Evolutionary conservation across 1,140 invertebrate genomes (phyloP).

Genomic region (Rhagoletis pomonella): DNA sequence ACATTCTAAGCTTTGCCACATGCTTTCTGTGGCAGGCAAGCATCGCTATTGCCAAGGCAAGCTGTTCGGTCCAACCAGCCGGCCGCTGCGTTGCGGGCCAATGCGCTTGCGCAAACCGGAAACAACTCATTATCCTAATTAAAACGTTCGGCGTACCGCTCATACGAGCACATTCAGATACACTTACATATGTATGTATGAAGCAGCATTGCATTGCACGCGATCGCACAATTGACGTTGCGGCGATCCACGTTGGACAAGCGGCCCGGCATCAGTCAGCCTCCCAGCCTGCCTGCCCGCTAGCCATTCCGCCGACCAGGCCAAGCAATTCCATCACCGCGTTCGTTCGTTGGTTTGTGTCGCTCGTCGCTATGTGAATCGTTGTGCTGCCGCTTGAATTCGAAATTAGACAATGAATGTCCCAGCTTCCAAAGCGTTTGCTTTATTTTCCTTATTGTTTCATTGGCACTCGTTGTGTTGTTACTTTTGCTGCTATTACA

Average conservation of each 20-base stretch:
- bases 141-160: constrained; percentile 67
- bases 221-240: constrained; percentile 20
- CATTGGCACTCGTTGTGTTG: no score
- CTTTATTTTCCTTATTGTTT: background rate
- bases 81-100: background rate
- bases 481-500: no score
- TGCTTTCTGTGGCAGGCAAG: background rate
- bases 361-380: background rate
- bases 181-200: constrained; percentile 28
- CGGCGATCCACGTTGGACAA: background rate
- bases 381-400: constrained; percentile 16
- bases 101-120: constrained; percentile 62
- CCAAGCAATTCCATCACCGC: background rate
- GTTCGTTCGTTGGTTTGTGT: background rate
- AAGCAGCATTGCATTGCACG: constrained; percentile 23
- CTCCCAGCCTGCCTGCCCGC: background rate
- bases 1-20: constrained; percentile 22
- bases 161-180: background rate
- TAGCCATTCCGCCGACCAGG: no score
- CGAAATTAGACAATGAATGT: constrained; percentile 25
- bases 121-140: constrained; percentile 74
- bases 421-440: background rate
- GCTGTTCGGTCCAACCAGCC: background rate
- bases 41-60: background rate
- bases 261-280: no score